Evolutionary conservation across 2,888 invertebrate species (phyloP).

Genomic region (Eilema caniola): DNA sequence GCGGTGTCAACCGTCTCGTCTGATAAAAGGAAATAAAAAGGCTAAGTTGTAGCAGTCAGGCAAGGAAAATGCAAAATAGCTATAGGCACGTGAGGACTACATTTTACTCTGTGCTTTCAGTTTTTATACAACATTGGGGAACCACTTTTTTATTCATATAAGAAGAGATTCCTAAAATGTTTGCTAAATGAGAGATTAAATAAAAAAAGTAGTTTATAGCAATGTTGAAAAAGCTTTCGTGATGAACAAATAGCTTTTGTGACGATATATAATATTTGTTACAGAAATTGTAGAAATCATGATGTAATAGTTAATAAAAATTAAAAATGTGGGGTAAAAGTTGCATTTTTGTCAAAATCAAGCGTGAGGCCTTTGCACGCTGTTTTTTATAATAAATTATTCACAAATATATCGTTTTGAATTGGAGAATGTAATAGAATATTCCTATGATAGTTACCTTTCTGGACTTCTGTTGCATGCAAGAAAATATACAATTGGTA

Average conservation of each 20-base stretch:
- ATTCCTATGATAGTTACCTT: conserved; percentile 44
- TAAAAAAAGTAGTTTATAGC: too few relatives aligned
- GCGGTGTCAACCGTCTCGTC: conserved; percentile 70
- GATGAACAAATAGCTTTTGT: neutral
- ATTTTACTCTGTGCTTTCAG: conserved; percentile 1
- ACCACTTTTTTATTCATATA: neutral
- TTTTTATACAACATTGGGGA: neutral
- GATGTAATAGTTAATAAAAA: too few relatives aligned
- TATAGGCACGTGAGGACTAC: neutral
- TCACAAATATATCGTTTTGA: neutral
- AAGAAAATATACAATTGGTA: conserved; percentile 31
- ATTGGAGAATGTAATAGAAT: neutral
- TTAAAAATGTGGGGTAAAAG: too few relatives aligned
- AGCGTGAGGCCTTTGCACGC: neutral
- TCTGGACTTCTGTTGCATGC: conserved; percentile 54
- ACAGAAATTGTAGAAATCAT: neutral
- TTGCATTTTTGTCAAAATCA: too few relatives aligned
- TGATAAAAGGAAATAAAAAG: conserved; percentile 65
- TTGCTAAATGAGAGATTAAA: neutral
- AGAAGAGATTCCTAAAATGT: neutral
- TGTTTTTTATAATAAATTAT: neutral
- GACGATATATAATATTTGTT: too few relatives aligned
- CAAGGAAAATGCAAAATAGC: conserved; percentile 5
- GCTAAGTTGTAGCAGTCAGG: neutral
- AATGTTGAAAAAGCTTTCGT: neutral